These are phyloP conservation scores for Acridotheres tristis DNA, from an alignment of 2,797 vertebrate genomes.

Conservation along the genomic window DNA sequence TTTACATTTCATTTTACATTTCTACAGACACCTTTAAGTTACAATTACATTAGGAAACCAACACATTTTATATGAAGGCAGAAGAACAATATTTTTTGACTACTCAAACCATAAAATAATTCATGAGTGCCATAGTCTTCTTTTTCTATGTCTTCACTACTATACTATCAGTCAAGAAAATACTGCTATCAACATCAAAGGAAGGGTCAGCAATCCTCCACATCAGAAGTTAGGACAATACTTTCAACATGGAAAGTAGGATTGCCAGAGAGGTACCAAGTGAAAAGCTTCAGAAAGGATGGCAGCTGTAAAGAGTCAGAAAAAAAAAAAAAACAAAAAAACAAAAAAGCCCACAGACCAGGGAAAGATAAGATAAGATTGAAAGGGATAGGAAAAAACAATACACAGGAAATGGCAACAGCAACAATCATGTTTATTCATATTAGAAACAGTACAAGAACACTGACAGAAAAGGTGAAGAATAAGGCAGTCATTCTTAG, in stretches of 20 bases:
- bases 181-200: background rate
- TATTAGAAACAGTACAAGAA: background rate
- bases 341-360: background rate
- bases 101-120: background rate
- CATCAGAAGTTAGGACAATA: conserved; percentile 2
- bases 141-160: conserved; percentile 32
- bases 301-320: conserved; percentile 16
- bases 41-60: conserved; percentile 15
- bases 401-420: background rate
- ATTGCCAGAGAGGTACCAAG: conserved; percentile 27
- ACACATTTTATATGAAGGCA: background rate
- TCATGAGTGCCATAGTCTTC: background rate
- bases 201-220: conserved; percentile 14
- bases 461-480: background rate
- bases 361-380: conserved; percentile 6
- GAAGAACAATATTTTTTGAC: background rate
- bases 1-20: conserved; percentile 32
- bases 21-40: conserved; percentile 24
- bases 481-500: background rate
- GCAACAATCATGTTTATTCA: background rate
- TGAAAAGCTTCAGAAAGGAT: conserved; percentile 28
- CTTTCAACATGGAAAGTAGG: background rate
- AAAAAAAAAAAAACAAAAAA: background rate
- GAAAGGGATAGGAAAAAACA: conserved; percentile 16
- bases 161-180: background rate